These are phyloP conservation scores for Platysternon megacephalum DNA, from an alignment of 2,113 vertebrate species.

Conservation along the genomic window DNA sequence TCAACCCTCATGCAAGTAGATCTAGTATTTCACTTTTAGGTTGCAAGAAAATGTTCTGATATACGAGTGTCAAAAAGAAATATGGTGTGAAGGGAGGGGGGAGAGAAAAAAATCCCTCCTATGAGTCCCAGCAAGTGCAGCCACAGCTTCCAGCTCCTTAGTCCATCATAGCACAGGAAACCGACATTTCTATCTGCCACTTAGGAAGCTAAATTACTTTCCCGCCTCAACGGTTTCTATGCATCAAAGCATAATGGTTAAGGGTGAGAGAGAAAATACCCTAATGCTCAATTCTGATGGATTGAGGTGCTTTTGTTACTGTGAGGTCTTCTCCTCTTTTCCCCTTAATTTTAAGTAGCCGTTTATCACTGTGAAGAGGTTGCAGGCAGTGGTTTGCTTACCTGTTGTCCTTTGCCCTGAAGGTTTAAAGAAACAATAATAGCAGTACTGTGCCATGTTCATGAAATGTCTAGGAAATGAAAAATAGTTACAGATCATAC, in stretches of 20 bases:
- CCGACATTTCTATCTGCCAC: not conserved
- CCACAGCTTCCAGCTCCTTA: not conserved
- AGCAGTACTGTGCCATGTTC: not conserved
- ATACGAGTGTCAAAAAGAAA: not conserved
- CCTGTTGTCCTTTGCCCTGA: not conserved
- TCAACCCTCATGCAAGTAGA: not conserved
- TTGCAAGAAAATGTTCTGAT: not conserved
- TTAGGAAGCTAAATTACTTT: not conserved
- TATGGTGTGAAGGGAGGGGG: not conserved
- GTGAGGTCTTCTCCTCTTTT: slow-evolving; percentile 18
- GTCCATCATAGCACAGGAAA: not conserved
- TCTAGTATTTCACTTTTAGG: not conserved
- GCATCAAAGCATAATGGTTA: not conserved
- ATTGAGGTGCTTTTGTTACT: slow-evolving; percentile 33
- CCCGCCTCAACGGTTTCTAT: slow-evolving; percentile 1
- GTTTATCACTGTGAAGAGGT: not conserved
- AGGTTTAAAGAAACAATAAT: slow-evolving; percentile 2
- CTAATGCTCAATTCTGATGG: slow-evolving; percentile 18
- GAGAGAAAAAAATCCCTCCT: not conserved
- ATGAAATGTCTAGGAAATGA: not conserved
- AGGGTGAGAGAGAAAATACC: slow-evolving; percentile 5
- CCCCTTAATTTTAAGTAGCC: not conserved
- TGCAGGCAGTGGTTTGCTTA: slow-evolving; percentile 4
- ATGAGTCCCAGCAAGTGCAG: not conserved
- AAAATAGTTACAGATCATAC: not conserved